Conservation (phyloP, 2,797 vertebrate species). For the Enteromius argenteus region DNA sequence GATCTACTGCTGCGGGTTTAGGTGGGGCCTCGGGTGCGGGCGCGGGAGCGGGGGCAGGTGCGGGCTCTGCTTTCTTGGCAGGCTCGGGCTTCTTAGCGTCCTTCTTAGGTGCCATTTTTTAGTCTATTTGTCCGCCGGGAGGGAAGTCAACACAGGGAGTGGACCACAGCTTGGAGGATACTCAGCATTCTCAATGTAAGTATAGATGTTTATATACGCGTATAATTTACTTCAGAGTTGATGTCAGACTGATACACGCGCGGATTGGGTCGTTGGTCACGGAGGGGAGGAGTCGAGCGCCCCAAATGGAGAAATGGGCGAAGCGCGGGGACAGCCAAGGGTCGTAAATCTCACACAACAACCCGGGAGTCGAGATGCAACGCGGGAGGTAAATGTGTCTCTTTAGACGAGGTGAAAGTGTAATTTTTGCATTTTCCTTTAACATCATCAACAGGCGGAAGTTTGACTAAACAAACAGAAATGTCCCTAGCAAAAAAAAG, state of each 20-base stretch:
- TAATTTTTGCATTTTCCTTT: not conserved
- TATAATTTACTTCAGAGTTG: conserved; percentile 73
- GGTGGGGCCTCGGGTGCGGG: conserved; percentile 59
- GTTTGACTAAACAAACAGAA: not conserved
- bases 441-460: not conserved
- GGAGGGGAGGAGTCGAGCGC: conserved; percentile 68
- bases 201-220: conserved; percentile 79
- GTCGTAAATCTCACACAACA: conserved; percentile 42
- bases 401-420: not conserved
- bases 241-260: conserved; percentile 58
- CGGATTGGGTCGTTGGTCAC: conserved; percentile 72
- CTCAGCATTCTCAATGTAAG: conserved; percentile 73
- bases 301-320: conserved; percentile 73
- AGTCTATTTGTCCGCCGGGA: conserved; percentile 65
- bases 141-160: conserved; percentile 73
- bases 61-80: conserved; percentile 60
- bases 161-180: conserved; percentile 75
- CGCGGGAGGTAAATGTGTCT: not conserved
- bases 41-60: conserved; percentile 47
- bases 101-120: conserved; percentile 84
- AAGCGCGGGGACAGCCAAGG: not conserved
- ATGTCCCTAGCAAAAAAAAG: not conserved
- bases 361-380: conserved; percentile 7
- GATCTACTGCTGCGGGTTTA: conserved; percentile 69
- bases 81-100: conserved; percentile 74